Base-by-base conservation (phyloP, 1,140 invertebrate genomes). In the Drosophila sp. region DNA sequence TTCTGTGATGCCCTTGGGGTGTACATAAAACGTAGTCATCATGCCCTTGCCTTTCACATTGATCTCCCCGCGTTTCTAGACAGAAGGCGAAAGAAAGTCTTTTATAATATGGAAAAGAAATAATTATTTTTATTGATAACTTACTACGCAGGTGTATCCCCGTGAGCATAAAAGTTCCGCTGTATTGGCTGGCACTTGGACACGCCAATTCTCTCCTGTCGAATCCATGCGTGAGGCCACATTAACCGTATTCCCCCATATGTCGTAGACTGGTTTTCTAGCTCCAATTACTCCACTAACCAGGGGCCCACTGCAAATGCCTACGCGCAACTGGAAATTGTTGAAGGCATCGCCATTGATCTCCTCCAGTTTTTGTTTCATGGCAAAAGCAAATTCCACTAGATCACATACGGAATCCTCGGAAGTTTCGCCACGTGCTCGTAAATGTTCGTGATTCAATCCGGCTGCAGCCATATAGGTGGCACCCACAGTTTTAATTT, bases 401-500 rank as follows among this genome's bases (percentile, higher is more conserved):
- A 98, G 92, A 70, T 96, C 95, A 79, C 96, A 98, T 0, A 98
- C 92, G 87, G 98, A 96, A 66, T 96, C 95, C 85, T 95, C 95
- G 41, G 95, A 93, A 23, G 91, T 89, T 47, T 91, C 80, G n/a
- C 91, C 91, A 4, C 85, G 70, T 0, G 56, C 65, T 91, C 95
- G 95, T 87, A 95, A 94, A 90, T 95, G 93, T 47, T 94, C 94
- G 6, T 96, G 95, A 93, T 97, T 98, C 0, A 99, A 93, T n/a
- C 99, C 99, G 11, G 98, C 98, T 2, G 98, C 98, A 5, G 98
- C 98, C 99, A 99, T 99, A 81, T 99, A 99, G 6, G 98, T 99
- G 0, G 95, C 95, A 33, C 98, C 98, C 33, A 99, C 98, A 0
- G 98, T 99, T 93, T 99, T 99, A 54, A 99, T 99, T 94, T 99